Percentiles rank a stretch among this genome's conserved stretches.
phyloP scores from a whole-genome alignment of 2,888 invertebrate genomes.

The Agrypnus murinus region DNA sequence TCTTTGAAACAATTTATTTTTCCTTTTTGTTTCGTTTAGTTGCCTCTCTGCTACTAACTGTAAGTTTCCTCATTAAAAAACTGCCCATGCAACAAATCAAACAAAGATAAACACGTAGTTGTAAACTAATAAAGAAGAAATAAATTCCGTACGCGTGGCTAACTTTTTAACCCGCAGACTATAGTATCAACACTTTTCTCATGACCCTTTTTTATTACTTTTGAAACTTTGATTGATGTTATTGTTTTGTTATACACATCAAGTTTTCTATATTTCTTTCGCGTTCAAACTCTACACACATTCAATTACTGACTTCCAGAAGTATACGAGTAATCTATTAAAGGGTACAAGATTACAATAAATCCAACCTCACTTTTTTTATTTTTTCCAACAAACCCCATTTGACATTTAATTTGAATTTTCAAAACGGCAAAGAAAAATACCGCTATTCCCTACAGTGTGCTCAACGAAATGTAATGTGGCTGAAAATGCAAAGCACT shows the following conservation, averaged over 20 bases:
- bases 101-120: slow-evolving; percentile 34
- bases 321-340: no score
- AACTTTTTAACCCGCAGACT: slow-evolving; percentile 30
- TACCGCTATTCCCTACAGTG: slow-evolving; percentile 32
- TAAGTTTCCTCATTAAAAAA: background rate
- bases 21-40: no score
- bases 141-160: slow-evolving; percentile 27
- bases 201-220: slow-evolving; percentile 32
- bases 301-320: background rate
- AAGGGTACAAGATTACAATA: no score
- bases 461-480: slow-evolving; percentile 39
- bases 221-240: slow-evolving; percentile 28
- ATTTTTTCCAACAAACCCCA: background rate
- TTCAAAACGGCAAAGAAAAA: slow-evolving; percentile 35
- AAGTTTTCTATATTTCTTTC: background rate
- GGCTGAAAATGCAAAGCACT: slow-evolving; percentile 41
- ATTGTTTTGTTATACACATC: background rate
- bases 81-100: slow-evolving; percentile 19
- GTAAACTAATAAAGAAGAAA: slow-evolving; percentile 36
- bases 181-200: slow-evolving; percentile 30
- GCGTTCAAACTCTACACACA: background rate
- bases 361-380: no score
- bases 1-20: no score
- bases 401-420: slow-evolving; percentile 44
- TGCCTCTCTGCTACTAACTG: no score